Percentiles rank a stretch among this genome's conserved stretches.
phyloP scores from a whole-genome alignment of 1,140 invertebrate species.

The Zelostemma sp. region DNA sequence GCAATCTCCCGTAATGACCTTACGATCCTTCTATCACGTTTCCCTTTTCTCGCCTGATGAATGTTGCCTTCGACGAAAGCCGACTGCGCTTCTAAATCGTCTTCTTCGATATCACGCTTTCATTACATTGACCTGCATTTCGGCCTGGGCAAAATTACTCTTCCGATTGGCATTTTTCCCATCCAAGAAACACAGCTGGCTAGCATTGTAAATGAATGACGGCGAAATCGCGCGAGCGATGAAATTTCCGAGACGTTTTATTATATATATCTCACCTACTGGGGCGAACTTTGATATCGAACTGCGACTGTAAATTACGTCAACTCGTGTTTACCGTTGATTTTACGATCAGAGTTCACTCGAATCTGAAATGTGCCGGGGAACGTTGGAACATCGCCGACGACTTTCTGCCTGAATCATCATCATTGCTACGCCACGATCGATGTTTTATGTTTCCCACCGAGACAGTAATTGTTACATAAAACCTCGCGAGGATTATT shows the following conservation, averaged over 20 bases:
- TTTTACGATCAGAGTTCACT: conserved; percentile 21
- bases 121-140: not conserved
- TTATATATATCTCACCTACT: conserved; percentile 1
- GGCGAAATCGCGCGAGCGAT: no score
- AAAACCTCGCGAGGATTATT: not conserved
- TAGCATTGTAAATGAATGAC: no score
- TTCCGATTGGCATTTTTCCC: no score
- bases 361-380: conserved; percentile 6
- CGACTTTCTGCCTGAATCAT: conserved; percentile 9
- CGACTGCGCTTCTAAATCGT: not conserved
- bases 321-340: conserved; percentile 10
- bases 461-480: not conserved
- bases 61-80: not conserved
- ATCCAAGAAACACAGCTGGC: no score
- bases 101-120: not conserved
- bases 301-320: conserved; percentile 13
- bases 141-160: no score
- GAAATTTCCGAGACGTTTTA: not conserved
- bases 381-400: not conserved
- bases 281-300: conserved; percentile 7
- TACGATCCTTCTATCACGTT: not conserved
- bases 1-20: not conserved
- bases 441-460: conserved; percentile 4
- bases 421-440: conserved; percentile 1
- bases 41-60: not conserved